phyloP scores from a whole-genome alignment of 2,797 vertebrate species.

The Melanotaenia pygmaea region DNA sequence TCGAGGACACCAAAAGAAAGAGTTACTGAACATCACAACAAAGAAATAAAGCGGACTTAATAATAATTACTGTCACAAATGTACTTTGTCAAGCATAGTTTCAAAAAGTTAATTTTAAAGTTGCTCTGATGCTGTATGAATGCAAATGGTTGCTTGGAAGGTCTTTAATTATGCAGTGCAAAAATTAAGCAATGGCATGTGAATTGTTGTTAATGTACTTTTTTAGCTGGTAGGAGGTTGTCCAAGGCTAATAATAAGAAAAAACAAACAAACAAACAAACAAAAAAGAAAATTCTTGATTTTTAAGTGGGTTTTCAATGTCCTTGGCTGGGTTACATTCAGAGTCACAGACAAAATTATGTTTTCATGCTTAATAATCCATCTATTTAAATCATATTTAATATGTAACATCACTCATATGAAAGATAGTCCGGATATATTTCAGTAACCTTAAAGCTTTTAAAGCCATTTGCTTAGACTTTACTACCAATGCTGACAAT shows the following conservation, averaged over 20 bases:
- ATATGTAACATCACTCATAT: neutral
- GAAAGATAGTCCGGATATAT: neutral
- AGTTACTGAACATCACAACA: neutral
- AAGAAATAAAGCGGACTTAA: neutral
- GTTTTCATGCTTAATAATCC: no score
- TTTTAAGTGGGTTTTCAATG: no score
- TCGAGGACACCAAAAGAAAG: constrained; percentile 1
- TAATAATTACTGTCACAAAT: neutral
- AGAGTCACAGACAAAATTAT: no score
- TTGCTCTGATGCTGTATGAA: neutral
- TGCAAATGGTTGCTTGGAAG: neutral
- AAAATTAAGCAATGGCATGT: neutral
- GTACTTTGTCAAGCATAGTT: neutral
- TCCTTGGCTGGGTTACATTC: no score
- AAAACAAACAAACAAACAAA: no score
- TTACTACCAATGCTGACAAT: neutral
- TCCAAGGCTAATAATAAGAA: no score
- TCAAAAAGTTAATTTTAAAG: neutral
- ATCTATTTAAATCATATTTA: neutral
- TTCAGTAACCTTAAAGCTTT: neutral
- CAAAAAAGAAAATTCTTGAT: no score
- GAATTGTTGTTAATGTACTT: neutral
- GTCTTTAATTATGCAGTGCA: neutral
- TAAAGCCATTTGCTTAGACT: constrained; percentile 1
- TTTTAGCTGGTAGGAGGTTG: no score